Base-by-base conservation (phyloP, 2,888 invertebrate species). In the Julus scandinavius region DNA sequence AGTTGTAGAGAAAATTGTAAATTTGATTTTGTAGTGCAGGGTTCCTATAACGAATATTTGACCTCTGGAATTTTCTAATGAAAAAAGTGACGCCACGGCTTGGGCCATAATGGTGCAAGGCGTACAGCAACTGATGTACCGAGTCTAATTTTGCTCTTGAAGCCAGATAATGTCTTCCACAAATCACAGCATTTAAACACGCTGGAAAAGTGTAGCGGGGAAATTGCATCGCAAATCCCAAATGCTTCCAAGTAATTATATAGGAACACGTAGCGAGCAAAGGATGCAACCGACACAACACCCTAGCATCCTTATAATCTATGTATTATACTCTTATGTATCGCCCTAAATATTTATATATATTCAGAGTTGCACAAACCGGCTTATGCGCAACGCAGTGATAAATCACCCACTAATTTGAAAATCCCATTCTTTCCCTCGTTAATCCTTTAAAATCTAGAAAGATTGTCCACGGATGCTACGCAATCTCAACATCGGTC, bases 151-250 rank as follows among this genome's bases (percentile, higher is more conserved):
- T 80, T 80, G 80, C 80, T 80, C 13, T 80, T 29, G 80, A 80
- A 80, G 80, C 80, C 80, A 80, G 29, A 9, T 80, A 80, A 80
- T 80, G 80, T 38, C 80, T 80, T 80, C 80, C 80, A 80, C 80
- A 80, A 80, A 80, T 80, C 80, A 80, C 80, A 80, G 29, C 80
- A 80, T 80, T 80, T 80, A 80, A 80, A 80, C 80, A 80, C 80
- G 80, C 29, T 80, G 80, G 80, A 38, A 80, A 80, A 11, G 80
- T 80, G 80, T 80, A 80, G 80, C 38, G 80, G 80, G 80, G 80
- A 80, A 80, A 80, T 80, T 80, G 80, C 80, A 80, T 80, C 80
- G 80, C 80, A 80, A 80, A 80, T 80, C 80, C 80, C 80, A 80
- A 80, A 80, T 80, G 80, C 80, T 80, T 80, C 80, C 80, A 9